Percentiles rank a stretch among this genome's conserved stretches.
Evolutionary conservation across 1,140 invertebrate genomes (phyloP).

Genomic region (Epicauta chinensis): DNA sequence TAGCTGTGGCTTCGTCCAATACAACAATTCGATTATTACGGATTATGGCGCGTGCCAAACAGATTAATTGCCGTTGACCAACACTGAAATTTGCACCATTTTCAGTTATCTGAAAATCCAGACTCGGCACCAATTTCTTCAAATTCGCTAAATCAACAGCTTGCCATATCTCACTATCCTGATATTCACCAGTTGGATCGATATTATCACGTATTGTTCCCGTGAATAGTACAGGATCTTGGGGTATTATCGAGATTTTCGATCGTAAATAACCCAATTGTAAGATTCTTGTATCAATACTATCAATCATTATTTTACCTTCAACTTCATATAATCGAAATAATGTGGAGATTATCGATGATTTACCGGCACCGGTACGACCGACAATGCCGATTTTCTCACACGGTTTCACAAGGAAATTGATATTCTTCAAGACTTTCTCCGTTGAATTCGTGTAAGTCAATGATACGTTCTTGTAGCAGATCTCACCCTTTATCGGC

Average conservation of each 20-base stretch:
- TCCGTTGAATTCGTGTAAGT: conserved; percentile 56
- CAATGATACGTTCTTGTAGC: conserved; percentile 60
- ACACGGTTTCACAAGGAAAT: conserved; percentile 51
- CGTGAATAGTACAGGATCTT: conserved; percentile 82
- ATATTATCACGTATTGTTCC: conserved; percentile 76
- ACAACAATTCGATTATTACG: conserved; percentile 51
- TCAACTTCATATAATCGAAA: conserved; percentile 54
- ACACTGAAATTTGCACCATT: conserved; percentile 51
- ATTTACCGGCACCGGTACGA: conserved; percentile 78
- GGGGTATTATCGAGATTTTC: conserved; percentile 78
- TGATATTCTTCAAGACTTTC: conserved; percentile 67
- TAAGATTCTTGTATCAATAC: conserved; percentile 51
- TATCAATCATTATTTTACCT: conserved; percentile 54
- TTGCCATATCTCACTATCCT: conserved; percentile 70
- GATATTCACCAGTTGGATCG: conserved; percentile 71
- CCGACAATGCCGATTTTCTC: conserved; percentile 74
- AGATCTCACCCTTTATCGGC: conserved; percentile 65
- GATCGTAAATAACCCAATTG: conserved; percentile 66
- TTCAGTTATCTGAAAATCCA: conserved; percentile 53
- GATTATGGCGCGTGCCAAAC: conserved; percentile 54
- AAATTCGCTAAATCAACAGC: conserved; percentile 75
- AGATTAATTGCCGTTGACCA: conserved; percentile 53
- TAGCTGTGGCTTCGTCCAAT: conserved; percentile 55
- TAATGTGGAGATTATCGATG: conserved; percentile 65
- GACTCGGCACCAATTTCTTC: conserved; percentile 51